phyloP scores from a whole-genome alignment of 2,113 vertebrate species.

The Gopherus flavomarginatus region DNA sequence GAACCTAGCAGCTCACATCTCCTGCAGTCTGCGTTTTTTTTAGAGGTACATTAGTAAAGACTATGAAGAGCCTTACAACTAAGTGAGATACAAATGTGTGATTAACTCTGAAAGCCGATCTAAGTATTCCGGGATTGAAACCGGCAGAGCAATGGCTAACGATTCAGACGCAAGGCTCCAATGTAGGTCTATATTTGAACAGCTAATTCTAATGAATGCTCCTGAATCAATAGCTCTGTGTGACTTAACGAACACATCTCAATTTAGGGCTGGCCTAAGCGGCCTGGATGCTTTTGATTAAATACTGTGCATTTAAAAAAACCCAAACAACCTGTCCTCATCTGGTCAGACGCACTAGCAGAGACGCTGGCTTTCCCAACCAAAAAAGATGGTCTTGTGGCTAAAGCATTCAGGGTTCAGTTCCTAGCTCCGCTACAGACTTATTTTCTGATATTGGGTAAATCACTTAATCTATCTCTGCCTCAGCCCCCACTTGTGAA shows the following conservation, averaged over 20 bases:
- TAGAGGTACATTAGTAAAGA: not conserved
- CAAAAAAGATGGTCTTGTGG: not conserved
- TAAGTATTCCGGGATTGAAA: slow-evolving; percentile 58
- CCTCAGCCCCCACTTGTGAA: too few relatives aligned
- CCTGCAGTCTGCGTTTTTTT: not conserved
- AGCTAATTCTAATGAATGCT: slow-evolving; percentile 44
- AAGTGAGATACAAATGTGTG: slow-evolving; percentile 40
- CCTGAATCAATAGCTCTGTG: slow-evolving; percentile 26
- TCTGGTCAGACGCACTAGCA: not conserved
- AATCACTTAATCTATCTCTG: not conserved
- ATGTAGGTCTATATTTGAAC: slow-evolving; percentile 55
- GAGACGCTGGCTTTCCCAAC: not conserved
- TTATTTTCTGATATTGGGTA: not conserved
- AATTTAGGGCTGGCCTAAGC: accelerated
- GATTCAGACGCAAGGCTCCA: not conserved
- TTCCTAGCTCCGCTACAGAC: not conserved
- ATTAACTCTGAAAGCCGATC: not conserved
- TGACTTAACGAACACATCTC: not conserved
- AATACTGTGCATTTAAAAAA: not conserved
- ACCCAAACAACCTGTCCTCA: not conserved
- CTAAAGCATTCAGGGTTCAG: not conserved
- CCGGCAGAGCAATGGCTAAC: slow-evolving; percentile 19
- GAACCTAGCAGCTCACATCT: not conserved
- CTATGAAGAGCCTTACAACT: not conserved
- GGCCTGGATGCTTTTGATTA: not conserved